Percentiles rank a stretch among this genome's conserved stretches.
Conservation (phyloP, 1,140 invertebrate genomes). For the Trichogramma pretiosum region DNA sequence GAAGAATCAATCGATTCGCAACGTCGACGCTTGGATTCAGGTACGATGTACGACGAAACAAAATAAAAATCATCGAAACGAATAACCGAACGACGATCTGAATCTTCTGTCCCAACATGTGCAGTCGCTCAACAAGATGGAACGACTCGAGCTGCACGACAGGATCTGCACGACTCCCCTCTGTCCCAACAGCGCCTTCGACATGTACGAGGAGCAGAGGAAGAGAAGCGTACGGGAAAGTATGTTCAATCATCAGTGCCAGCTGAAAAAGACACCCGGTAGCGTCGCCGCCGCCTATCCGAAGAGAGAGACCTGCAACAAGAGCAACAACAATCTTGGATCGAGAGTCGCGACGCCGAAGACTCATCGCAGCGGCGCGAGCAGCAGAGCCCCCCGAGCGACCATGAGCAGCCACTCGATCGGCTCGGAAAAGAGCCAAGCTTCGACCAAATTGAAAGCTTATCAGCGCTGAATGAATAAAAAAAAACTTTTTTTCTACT, state of each 20-base stretch:
- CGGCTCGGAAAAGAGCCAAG: too few relatives aligned
- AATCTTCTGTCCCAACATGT: background rate
- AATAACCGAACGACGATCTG: background rate
- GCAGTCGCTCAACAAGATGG: constrained; percentile 2
- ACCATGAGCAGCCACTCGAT: background rate
- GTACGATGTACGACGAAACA: background rate
- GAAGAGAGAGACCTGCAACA: too few relatives aligned
- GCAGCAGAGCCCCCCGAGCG: background rate
- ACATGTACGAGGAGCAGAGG: background rate
- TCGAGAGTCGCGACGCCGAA: too few relatives aligned
- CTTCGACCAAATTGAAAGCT: too few relatives aligned
- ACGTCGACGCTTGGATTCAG: constrained; percentile 13
- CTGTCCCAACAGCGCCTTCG: background rate
- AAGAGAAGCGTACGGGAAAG: background rate
- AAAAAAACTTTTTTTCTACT: too few relatives aligned
- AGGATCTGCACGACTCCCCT: background rate
- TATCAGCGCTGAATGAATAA: too few relatives aligned
- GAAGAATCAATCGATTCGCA: constrained; percentile 1
- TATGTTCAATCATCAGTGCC: too few relatives aligned
- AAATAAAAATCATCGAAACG: background rate
- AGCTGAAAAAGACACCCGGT: background rate
- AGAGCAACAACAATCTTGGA: background rate
- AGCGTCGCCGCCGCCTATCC: background rate
- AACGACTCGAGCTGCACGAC: constrained; percentile 2
- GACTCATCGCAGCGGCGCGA: too few relatives aligned